Percentiles rank a stretch among this genome's conserved stretches.
phyloP scores from a whole-genome alignment of 2,888 invertebrate genomes.

The Coelopa pilipes region DNA sequence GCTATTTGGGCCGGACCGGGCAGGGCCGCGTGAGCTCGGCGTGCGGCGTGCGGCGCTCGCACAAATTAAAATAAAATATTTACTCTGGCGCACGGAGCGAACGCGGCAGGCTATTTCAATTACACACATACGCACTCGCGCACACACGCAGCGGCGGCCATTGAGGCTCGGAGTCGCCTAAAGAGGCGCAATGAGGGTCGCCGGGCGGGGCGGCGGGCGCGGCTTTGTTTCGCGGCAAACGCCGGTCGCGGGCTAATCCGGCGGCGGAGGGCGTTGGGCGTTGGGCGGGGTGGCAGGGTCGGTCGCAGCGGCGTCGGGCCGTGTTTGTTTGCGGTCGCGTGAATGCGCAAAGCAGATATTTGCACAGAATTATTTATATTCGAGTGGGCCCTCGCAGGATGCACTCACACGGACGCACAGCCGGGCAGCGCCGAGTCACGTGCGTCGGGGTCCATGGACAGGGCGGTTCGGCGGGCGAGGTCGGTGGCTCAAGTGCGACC shows the following conservation, averaged over 20 bases:
- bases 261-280: not conserved
- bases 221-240: no score
- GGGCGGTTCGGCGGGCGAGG: no score
- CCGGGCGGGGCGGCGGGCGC: no score
- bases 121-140: not conserved
- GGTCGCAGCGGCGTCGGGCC: not conserved
- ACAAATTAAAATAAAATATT: slow-evolving; percentile 32
- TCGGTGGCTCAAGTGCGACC: no score
- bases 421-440: no score
- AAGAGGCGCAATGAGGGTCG: not conserved
- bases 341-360: slow-evolving; percentile 13
- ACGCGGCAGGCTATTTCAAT: slow-evolving; percentile 19
- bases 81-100: slow-evolving; percentile 9
- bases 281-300: slow-evolving; percentile 3
- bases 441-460: no score
- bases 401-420: not conserved
- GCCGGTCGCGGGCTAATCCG: no score
- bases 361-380: slow-evolving; percentile 12
- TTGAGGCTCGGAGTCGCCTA: not conserved
- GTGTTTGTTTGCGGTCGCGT: slow-evolving; percentile 12
- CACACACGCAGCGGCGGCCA: not conserved
- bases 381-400: not conserved
- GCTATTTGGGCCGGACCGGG: no score
- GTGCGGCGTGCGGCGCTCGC: not conserved
- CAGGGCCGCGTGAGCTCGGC: no score